Evolutionary conservation across 2,113 vertebrate genomes (phyloP), one percentile per base, ranked within the genome.

Genomic region (Ploceus nigricollis): DNA sequence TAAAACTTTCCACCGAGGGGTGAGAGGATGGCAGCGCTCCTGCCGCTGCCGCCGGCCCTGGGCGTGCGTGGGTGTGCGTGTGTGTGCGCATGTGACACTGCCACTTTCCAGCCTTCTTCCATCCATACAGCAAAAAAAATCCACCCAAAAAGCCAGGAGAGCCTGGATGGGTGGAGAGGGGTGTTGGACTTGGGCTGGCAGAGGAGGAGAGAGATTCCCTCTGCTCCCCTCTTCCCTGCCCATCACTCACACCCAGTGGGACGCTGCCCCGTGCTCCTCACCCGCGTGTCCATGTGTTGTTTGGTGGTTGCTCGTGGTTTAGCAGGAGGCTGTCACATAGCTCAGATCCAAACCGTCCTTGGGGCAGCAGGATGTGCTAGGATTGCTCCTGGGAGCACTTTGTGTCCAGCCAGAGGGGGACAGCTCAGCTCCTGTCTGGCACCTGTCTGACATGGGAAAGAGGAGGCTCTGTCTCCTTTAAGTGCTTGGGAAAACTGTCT

Each of bases 241-340:
- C 15, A 0, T 2, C 0, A 1, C 71, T 72, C 6, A 1, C 39
- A 8, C 27, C 45, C 56, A 0, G 39, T 11, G 1, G 56, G 75
- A 45, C 0, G 2, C 33, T n/a, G 76, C 54, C 42, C n/a, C 1
- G 0, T 31, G 79, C 47, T 40, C 65, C 54, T 82, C 1, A 8
- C 78, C 44, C 6, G 2, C 82, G 8, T 89, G 75, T 87, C 6
- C 9, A 1, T 9, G 42, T 76, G 58, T 51, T 7, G 18, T 51
- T 33, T 7, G 63, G 60, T 86, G 87, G 85, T 77, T 69, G 85
- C 89, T 82, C 9, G 14, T 66, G 82, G 60, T 78, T 70, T 68
- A 57, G 16, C 54, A 33, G 60, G 81, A 71, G 71, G 35, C 70
- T 69, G 69, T 33, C 42, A 30, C 10, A 9, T 13, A 68, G 82